Evolutionary conservation across 1,140 invertebrate genomes (phyloP).

Genomic region (Drosophila ohnishii): DNA sequence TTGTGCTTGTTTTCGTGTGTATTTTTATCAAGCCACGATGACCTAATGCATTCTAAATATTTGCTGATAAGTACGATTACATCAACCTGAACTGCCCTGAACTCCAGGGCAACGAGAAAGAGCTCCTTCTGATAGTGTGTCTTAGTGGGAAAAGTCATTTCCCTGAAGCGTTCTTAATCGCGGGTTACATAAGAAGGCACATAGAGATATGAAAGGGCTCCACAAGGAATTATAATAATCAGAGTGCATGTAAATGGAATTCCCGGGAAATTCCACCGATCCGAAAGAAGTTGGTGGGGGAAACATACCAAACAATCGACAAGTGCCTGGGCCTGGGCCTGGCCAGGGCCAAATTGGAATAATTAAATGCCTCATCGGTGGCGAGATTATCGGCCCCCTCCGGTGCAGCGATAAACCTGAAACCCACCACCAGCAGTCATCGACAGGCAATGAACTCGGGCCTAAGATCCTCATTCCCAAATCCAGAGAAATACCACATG

Average conservation of each 20-base stretch:
- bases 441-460: slow-evolving; percentile 26
- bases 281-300: not conserved
- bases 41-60: slow-evolving; percentile 72
- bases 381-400: slow-evolving; percentile 48
- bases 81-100: slow-evolving; percentile 44
- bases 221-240: slow-evolving; percentile 18
- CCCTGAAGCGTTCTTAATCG: slow-evolving; percentile 31
- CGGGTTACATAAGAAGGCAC: slow-evolving; percentile 36
- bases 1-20: slow-evolving; percentile 13
- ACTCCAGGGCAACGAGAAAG: slow-evolving; percentile 13
- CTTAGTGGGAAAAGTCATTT: slow-evolving; percentile 38
- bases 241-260: slow-evolving; percentile 33
- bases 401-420: slow-evolving; percentile 39
- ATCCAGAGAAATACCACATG: slow-evolving; percentile 41
- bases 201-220: slow-evolving; percentile 36
- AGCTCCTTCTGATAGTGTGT: slow-evolving; percentile 36
- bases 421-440: slow-evolving; percentile 26
- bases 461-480: slow-evolving; percentile 5
- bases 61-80: slow-evolving; percentile 62
- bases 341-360: slow-evolving; percentile 62
- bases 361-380: slow-evolving; percentile 66
- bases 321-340: slow-evolving; percentile 59
- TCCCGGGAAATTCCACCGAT: slow-evolving; percentile 29
- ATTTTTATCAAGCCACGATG: slow-evolving; percentile 58
- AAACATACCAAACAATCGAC: slow-evolving; percentile 57